Percentiles rank a stretch among this genome's conserved stretches.
phyloP scores from a whole-genome alignment of 2,113 vertebrate genomes.

The Gulo gulo region DNA sequence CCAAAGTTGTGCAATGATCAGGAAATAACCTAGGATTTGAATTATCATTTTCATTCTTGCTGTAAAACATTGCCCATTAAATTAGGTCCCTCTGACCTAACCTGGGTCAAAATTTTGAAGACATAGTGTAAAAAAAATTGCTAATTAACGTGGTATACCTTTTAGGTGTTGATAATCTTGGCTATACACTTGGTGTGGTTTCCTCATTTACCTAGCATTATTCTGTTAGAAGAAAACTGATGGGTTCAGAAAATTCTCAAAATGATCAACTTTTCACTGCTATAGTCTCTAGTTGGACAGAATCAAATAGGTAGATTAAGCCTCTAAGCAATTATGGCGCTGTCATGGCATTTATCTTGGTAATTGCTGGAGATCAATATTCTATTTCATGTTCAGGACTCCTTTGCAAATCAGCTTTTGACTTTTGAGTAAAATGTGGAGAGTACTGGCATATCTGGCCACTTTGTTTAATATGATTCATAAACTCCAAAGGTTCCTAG shows the following conservation, averaged over 20 bases:
- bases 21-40: background rate
- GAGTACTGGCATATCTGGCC: accelerated
- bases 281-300: background rate
- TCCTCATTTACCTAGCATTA: background rate
- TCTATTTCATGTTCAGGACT: background rate
- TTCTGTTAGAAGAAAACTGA: background rate
- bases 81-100: background rate
- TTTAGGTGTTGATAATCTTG: background rate
- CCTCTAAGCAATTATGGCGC: background rate
- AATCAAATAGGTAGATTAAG: background rate
- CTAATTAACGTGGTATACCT: background rate
- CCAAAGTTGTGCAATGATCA: background rate
- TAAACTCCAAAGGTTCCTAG: background rate
- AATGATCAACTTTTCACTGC: background rate
- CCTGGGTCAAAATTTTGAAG: background rate
- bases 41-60: background rate
- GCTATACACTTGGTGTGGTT: background rate
- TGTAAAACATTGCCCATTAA: background rate
- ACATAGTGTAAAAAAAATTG: background rate
- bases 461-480: background rate
- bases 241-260: background rate
- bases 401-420: background rate
- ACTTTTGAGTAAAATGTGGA: background rate
- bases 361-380: background rate
- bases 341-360: background rate